phyloP scores from a whole-genome alignment of 2,113 vertebrate species.

The Bungarus multicinctus region DNA sequence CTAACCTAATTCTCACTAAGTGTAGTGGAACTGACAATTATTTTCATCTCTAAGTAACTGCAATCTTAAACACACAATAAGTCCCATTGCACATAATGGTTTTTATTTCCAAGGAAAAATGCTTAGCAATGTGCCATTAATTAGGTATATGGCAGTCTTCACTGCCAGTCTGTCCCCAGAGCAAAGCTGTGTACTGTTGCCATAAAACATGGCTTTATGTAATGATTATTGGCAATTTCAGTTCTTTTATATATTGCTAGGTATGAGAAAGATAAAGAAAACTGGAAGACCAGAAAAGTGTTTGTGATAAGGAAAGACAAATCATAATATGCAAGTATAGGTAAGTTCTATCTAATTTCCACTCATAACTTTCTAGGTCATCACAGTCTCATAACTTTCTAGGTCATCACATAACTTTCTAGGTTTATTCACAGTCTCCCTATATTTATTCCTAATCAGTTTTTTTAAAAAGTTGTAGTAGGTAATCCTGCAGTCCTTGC shows the following conservation, averaged over 20 bases:
- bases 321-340: neutral
- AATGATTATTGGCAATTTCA: conserved; percentile 6
- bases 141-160: conserved; percentile 10
- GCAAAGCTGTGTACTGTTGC: conserved; percentile 13
- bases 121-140: neutral
- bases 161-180: neutral
- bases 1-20: neutral
- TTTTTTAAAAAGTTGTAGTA: neutral
- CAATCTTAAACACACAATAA: neutral
- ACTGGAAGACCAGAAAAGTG: neutral
- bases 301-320: neutral
- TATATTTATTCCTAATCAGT: neutral
- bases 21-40: neutral
- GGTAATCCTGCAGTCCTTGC: neutral
- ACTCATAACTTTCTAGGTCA: neutral
- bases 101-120: neutral
- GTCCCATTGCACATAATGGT: neutral
- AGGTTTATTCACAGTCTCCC: neutral
- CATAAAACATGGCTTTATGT: conserved; percentile 32
- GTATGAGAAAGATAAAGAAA: neutral
- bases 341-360: neutral
- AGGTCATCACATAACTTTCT: neutral
- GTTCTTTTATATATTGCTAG: conserved; percentile 22
- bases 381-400: neutral
- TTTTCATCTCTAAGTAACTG: neutral